Conservation (phyloP, 2,888 invertebrate genomes). For the Plagodis pulveraria region DNA sequence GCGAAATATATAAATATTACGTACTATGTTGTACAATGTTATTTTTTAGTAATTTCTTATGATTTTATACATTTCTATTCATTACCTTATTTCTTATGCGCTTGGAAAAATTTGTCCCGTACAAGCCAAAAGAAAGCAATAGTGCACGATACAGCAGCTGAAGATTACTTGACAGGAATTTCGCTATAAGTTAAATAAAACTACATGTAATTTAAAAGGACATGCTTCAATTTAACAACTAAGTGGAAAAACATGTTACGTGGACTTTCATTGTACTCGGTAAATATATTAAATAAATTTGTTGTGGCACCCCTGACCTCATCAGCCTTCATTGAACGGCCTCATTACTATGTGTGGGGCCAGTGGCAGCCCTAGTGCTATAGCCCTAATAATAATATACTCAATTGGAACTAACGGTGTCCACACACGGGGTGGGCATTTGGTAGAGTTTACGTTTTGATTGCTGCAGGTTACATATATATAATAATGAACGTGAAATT, state of each 20-base stretch:
- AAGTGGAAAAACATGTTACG: conserved; percentile 29
- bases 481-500: too few relatives aligned
- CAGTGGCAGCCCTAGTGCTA: conserved; percentile 27
- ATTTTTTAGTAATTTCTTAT: too few relatives aligned
- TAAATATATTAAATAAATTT: conserved; percentile 25
- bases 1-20: too few relatives aligned
- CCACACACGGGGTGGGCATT: not conserved
- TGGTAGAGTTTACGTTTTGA: conserved; percentile 1
- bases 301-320: conserved; percentile 47
- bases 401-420: conserved; percentile 25
- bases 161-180: too few relatives aligned
- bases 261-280: conserved; percentile 14
- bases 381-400: conserved; percentile 12
- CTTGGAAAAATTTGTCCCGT: too few relatives aligned
- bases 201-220: not conserved
- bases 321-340: conserved; percentile 60
- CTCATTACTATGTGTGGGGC: conserved; percentile 59
- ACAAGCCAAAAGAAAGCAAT: too few relatives aligned
- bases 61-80: too few relatives aligned
- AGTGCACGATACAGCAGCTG: too few relatives aligned
- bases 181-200: too few relatives aligned
- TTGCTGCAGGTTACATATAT: not conserved
- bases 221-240: not conserved
- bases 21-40: too few relatives aligned
- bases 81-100: too few relatives aligned